phyloP scores from a whole-genome alignment of 2,888 invertebrate genomes.

The Cloeon dipterum region DNA sequence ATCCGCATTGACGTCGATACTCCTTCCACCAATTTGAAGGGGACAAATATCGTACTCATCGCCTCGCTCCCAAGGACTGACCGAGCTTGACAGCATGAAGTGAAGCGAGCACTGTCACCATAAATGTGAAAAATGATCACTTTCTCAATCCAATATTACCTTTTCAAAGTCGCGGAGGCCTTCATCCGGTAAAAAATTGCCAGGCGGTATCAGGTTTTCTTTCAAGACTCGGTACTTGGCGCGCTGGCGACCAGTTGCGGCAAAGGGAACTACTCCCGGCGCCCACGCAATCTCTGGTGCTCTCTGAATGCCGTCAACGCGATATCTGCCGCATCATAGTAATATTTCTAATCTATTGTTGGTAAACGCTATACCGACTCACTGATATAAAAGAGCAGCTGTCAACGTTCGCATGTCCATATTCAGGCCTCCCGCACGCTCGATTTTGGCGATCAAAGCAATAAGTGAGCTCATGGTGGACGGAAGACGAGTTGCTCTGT shows the following conservation, averaged over 20 bases:
- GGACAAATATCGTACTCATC: conserved; percentile 31
- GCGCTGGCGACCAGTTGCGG: conserved; percentile 12
- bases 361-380: no score
- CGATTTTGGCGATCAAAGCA: conserved; percentile 35
- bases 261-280: conserved; percentile 12
- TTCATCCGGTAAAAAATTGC: conserved; percentile 10
- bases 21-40: conserved; percentile 8
- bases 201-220: conserved; percentile 13
- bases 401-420: conserved; percentile 29
- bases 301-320: conserved; percentile 34
- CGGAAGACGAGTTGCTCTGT: conserved; percentile 22
- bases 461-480: conserved; percentile 31
- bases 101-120: conserved; percentile 23
- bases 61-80: conserved; percentile 31
- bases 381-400: conserved; percentile 30
- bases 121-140: background rate
- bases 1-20: conserved; percentile 7
- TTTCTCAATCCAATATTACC: background rate
- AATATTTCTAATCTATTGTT: no score
- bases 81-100: conserved; percentile 30
- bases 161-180: conserved; percentile 7
- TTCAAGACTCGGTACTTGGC: conserved; percentile 12
- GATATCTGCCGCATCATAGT: no score
- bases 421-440: conserved; percentile 23
- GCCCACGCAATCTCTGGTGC: conserved; percentile 16